A percentile compares a stretch with the other conserved stretches of the same genome.
phyloP scores from a whole-genome alignment of 2,888 invertebrate species.

The Coenonympha arcania region DNA sequence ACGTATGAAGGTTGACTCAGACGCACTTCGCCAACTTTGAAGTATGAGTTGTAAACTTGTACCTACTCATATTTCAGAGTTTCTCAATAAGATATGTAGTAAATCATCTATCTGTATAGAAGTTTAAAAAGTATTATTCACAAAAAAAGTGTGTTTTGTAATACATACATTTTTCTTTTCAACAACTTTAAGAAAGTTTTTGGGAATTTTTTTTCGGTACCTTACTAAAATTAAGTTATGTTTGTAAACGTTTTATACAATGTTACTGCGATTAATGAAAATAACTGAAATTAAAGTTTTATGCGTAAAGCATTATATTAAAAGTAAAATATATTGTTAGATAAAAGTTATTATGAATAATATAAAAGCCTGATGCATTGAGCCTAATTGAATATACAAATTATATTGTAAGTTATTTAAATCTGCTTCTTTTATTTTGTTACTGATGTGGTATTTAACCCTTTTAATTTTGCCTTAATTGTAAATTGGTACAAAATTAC shows the following conservation, averaged over 20 bases:
- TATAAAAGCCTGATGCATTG: conserved; percentile 12
- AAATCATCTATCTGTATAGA: neutral
- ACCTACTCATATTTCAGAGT: conserved; percentile 4
- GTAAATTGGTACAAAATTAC: too few relatives aligned
- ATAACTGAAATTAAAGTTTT: too few relatives aligned
- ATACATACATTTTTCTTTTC: neutral
- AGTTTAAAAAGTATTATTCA: neutral
- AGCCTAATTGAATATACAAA: conserved; percentile 13
- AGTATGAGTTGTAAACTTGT: too few relatives aligned
- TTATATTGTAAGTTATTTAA: conserved; percentile 1
- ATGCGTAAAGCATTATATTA: too few relatives aligned
- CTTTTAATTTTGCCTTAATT: too few relatives aligned
- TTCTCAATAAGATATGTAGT: conserved; percentile 13
- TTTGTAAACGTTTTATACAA: too few relatives aligned
- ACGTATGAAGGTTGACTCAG: conserved; percentile 28
- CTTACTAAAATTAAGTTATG: too few relatives aligned
- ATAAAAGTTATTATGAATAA: neutral
- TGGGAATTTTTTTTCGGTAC: too few relatives aligned
- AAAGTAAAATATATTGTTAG: neutral
- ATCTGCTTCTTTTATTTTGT: neutral
- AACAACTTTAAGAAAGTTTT: too few relatives aligned
- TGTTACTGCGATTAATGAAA: too few relatives aligned
- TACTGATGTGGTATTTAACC: too few relatives aligned
- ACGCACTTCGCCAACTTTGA: conserved; percentile 5
- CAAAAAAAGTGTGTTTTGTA: neutral